Evolutionary conservation across 92 coral and sea anemone genomes (phyloP).

Genomic region (Pocillopora meandrina): DNA sequence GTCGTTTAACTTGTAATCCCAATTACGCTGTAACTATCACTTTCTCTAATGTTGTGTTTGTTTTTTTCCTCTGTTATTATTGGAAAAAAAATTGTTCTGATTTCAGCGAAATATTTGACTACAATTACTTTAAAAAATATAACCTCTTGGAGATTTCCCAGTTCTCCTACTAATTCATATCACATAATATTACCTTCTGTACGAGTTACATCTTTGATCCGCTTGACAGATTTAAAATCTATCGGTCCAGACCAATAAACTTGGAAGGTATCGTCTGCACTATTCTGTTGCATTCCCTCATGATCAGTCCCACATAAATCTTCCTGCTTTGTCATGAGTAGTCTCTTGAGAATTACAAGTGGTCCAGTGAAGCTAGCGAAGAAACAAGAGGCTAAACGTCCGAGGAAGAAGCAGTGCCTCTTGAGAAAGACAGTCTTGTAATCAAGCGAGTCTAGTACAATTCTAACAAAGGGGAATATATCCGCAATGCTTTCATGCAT

Average conservation of each 20-base stretch:
- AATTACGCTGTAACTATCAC: no score
- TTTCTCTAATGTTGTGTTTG: no score
- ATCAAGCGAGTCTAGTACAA: constrained; percentile 79
- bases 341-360: constrained; percentile 56
- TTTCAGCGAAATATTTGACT: no score
- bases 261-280: constrained; percentile 18
- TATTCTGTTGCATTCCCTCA: not conserved
- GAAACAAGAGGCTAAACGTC: constrained; percentile 61
- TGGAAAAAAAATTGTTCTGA: no score
- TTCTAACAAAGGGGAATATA: constrained; percentile 54
- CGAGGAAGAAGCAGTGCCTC: constrained; percentile 61
- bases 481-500: constrained; percentile 71
- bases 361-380: constrained; percentile 79
- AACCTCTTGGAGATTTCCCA: no score
- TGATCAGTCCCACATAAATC: not conserved
- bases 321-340: constrained; percentile 46
- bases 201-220: constrained; percentile 82
- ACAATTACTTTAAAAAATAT: no score
- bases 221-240: constrained; percentile 73
- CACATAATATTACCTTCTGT: constrained; percentile 69
- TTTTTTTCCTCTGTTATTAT: no score
- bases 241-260: constrained; percentile 81
- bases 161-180: not conserved
- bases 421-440: constrained; percentile 82
- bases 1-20: no score